phyloP scores from a whole-genome alignment of 2,113 vertebrate genomes.

The Pseudorhombus dupliciocellatus region DNA sequence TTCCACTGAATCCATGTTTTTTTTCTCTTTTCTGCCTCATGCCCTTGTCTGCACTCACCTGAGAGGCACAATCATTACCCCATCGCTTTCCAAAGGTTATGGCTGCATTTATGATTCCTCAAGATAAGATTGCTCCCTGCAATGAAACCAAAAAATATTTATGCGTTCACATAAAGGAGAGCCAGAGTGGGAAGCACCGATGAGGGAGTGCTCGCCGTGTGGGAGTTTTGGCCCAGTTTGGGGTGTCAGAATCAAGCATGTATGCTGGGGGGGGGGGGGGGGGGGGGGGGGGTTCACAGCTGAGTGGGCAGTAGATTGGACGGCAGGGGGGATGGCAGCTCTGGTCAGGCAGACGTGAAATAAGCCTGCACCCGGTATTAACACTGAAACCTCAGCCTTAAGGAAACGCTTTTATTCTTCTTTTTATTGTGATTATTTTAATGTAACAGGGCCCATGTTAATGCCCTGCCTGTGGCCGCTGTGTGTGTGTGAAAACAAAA shows the following conservation, averaged over 20 bases:
- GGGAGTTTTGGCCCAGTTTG: slow-evolving; percentile 24
- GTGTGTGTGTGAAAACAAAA: slow-evolving; percentile 6
- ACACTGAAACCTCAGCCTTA: too few species aligned
- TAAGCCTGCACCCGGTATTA: too few species aligned
- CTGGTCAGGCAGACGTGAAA: not conserved
- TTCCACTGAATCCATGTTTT: not conserved
- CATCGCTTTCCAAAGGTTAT: slow-evolving; percentile 68
- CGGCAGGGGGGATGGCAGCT: slow-evolving; percentile 24
- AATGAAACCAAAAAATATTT: too few species aligned
- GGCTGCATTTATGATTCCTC: slow-evolving; percentile 41
- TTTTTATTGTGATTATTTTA: too few species aligned
- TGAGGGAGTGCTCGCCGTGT: not conserved
- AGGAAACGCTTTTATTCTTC: too few species aligned
- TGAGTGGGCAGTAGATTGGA: slow-evolving; percentile 12
- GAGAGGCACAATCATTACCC: slow-evolving; percentile 30
- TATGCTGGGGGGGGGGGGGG: slow-evolving; percentile 34
- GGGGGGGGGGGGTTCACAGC: slow-evolving; percentile 22
- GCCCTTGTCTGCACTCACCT: slow-evolving; percentile 24
- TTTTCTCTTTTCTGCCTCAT: slow-evolving; percentile 2
- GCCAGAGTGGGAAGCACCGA: slow-evolving; percentile 1
- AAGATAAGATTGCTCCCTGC: slow-evolving; percentile 59
- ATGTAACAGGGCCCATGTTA: not conserved
- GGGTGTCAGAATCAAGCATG: slow-evolving; percentile 34
- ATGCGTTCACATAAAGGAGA: slow-evolving; percentile 19
- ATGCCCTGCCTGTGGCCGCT: not conserved